Conservation (phyloP, 2,888 invertebrate species). For the Plebejus anna region DNA sequence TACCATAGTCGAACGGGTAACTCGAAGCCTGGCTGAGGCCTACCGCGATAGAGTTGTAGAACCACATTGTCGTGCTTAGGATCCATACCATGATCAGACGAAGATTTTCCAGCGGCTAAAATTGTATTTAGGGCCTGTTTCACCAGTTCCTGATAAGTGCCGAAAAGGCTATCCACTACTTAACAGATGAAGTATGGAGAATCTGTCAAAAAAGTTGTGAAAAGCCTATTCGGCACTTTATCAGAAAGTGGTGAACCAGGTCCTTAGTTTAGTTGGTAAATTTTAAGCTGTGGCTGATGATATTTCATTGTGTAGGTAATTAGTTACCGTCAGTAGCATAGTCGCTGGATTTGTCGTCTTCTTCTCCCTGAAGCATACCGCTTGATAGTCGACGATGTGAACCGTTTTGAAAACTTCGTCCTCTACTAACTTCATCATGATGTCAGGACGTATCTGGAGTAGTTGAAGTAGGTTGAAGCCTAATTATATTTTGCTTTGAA, state of each 20-base stretch:
- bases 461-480: too few relatives aligned
- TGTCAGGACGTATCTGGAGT: constrained; percentile 80
- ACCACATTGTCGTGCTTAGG: constrained; percentile 77
- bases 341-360: constrained; percentile 82
- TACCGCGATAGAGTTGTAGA: constrained; percentile 77
- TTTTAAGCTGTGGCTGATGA: background rate
- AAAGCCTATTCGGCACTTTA: too few relatives aligned
- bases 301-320: background rate
- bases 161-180: too few relatives aligned
- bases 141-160: too few relatives aligned
- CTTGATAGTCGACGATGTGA: constrained; percentile 92
- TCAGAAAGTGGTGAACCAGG: too few relatives aligned
- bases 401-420: constrained; percentile 88
- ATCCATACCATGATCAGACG: constrained; percentile 80
- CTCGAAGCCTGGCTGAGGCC: constrained; percentile 73
- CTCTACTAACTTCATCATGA: constrained; percentile 87
- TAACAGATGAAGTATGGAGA: too few relatives aligned
- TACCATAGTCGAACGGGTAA: constrained; percentile 69
- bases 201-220: too few relatives aligned
- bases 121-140: background rate
- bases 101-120: constrained; percentile 81
- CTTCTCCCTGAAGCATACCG: constrained; percentile 88
- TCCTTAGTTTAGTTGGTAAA: background rate
- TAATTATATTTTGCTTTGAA: background rate
- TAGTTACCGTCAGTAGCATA: constrained; percentile 79